Conservation (phyloP, 2,113 vertebrate genomes). For the Sisor rabdophorus region DNA sequence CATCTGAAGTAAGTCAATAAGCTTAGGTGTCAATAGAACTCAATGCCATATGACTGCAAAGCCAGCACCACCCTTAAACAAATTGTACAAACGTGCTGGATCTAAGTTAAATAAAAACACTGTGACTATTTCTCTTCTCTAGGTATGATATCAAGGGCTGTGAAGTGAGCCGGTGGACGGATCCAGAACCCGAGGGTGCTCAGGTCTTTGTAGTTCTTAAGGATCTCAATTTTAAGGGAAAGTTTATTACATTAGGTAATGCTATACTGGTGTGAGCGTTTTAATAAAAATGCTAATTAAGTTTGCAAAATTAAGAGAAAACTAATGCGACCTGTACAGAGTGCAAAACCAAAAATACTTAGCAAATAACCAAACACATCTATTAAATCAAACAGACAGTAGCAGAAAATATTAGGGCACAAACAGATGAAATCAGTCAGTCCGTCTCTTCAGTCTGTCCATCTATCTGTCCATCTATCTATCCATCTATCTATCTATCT, state of each 20-base stretch:
- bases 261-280: background rate
- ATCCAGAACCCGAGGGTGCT: slow-evolving; percentile 69
- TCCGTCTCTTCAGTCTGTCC: no score
- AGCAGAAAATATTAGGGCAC: no score
- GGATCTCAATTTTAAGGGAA: slow-evolving; percentile 83
- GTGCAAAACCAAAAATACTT: background rate
- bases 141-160: slow-evolving; percentile 91
- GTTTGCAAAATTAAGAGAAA: slow-evolving; percentile 1
- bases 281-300: background rate
- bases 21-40: background rate
- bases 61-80: background rate
- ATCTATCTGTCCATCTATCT: no score
- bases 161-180: slow-evolving; percentile 79
- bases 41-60: background rate
- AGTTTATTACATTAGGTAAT: slow-evolving; percentile 74
- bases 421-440: no score
- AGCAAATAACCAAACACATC: background rate
- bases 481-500: no score
- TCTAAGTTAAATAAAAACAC: background rate
- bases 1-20: background rate
- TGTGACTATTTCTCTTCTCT: background rate
- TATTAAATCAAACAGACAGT: background rate
- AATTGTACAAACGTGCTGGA: background rate
- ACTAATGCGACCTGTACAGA: background rate
- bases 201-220: slow-evolving; percentile 79